Evolutionary conservation across 1,140 invertebrate genomes (phyloP), one percentile per base, ranked within the genome.

Genomic region (Vanessa tameamea): DNA sequence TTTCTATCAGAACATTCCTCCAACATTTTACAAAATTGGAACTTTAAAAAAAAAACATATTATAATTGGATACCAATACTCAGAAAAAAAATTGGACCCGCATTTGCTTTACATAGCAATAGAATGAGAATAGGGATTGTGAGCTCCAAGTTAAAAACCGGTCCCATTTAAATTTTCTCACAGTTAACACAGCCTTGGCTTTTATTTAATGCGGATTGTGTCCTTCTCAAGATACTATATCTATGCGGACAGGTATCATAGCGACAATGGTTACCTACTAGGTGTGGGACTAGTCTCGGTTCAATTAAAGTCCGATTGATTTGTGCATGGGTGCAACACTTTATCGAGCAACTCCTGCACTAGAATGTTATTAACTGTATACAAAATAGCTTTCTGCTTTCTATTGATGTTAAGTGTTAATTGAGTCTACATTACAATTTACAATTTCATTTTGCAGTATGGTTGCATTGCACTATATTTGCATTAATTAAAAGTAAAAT

Each of bases 351-450:
- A 16, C 51, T 20, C 50, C 47, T 68, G 65, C 31, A 47, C 65
- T 68, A 47, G 50, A 68, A 68, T 68, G 65, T 20, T 51, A 66
- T 50, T 55, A 68, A 53, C 65, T n/a, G 51, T 68, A 68, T 55
- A 53, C 65, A 12, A 43, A 16, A 68, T 57, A 43, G 16, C 65
- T 68, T 68, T 68, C 65, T 20, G 65, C 65, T 68, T 68, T 68
- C 65, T 55, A 68, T 59, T 15, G 51, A 53, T 53, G 51, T 53
- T 53, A 59, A 59, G 55, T 59, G 20, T 59, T 59, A 59, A 59
- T 59, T 59, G 55, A 59, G 55, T 59, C 20, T 59, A 59, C 55
- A 59, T 59, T 59, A 59, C 8, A 59, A 59, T 59, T 59, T 59
- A 59, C 55, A 59, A 59, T 59, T 59, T 26, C 55, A 59, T 59